phyloP scores from a whole-genome alignment of 2,797 vertebrate genomes.

The Danio aesculapii region DNA sequence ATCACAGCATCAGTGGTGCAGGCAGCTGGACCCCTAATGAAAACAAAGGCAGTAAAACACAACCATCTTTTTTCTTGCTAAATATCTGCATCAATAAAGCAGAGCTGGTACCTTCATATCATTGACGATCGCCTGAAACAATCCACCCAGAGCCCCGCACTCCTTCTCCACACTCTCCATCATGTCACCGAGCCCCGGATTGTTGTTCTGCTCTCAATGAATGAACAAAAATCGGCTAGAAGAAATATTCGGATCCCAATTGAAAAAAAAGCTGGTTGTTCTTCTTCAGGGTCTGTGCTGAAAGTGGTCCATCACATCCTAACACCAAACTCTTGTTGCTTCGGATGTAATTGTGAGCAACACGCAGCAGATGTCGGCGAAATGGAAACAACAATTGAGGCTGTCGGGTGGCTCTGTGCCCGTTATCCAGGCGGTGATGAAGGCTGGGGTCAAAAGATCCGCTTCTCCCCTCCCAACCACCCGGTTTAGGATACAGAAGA shows the following conservation, averaged over 20 bases:
- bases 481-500: slow-evolving; percentile 52
- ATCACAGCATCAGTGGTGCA: slow-evolving; percentile 67
- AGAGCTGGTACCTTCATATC: slow-evolving; percentile 92
- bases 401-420: slow-evolving; percentile 36
- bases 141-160: slow-evolving; percentile 95
- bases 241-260: neutral
- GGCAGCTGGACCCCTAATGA: slow-evolving; percentile 67
- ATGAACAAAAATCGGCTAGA: slow-evolving; percentile 35
- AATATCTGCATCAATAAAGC: slow-evolving; percentile 38
- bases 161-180: slow-evolving; percentile 94
- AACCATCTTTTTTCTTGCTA: neutral
- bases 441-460: slow-evolving; percentile 61
- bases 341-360: slow-evolving; percentile 16
- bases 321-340: slow-evolving; percentile 18
- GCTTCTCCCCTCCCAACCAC: slow-evolving; percentile 53
- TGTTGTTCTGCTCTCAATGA: slow-evolving; percentile 43
- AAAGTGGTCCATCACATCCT: slow-evolving; percentile 48
- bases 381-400: slow-evolving; percentile 51
- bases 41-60: slow-evolving; percentile 82
- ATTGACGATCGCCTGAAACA: slow-evolving; percentile 97
- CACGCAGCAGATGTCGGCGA: slow-evolving; percentile 39
- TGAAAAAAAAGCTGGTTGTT: neutral
- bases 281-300: slow-evolving; percentile 33
- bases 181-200: slow-evolving; percentile 75
- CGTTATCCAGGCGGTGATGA: slow-evolving; percentile 47